Conservation (phyloP, 2,888 invertebrate species). For the Xanthorhoe spadicearia region DNA sequence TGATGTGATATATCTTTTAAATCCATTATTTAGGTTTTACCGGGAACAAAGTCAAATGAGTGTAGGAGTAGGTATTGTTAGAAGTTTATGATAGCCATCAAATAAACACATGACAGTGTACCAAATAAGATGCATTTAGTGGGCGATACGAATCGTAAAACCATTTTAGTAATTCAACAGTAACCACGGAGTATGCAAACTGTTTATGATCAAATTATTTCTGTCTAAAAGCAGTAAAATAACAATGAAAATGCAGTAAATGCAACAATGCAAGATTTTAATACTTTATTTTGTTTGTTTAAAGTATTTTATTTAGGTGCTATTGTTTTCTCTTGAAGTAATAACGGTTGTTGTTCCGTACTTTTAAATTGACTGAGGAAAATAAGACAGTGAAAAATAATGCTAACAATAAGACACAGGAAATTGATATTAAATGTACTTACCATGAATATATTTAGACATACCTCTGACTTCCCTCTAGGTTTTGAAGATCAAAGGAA, state of each 20-base stretch:
- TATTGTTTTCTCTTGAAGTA: neutral
- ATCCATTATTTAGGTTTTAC: neutral
- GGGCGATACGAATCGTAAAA: conserved; percentile 27
- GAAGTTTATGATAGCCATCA: conserved; percentile 6
- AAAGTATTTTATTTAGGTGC: neutral
- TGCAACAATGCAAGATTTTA: conserved; percentile 19
- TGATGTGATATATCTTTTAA: neutral
- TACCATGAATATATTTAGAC: too few relatives aligned
- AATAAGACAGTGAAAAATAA: too few relatives aligned
- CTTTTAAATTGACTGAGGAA: too few relatives aligned
- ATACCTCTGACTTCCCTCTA: too few relatives aligned
- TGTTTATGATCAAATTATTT: conserved; percentile 15
- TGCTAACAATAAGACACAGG: too few relatives aligned
- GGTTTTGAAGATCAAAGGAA: too few relatives aligned
- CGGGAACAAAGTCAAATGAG: neutral
- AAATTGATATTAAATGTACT: too few relatives aligned
- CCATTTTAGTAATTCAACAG: conserved; percentile 21
- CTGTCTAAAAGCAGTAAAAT: conserved; percentile 24
- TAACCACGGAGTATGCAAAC: neutral
- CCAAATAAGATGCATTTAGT: conserved; percentile 15
- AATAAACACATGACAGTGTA: conserved; percentile 1
- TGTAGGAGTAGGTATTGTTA: conserved; percentile 6
- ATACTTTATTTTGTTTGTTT: conserved; percentile 7
- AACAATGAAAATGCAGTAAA: conserved; percentile 30
- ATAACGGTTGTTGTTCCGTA: too few relatives aligned